phyloP scores from a whole-genome alignment of 2,797 vertebrate species.

The Macrochelys suwanniensis region DNA sequence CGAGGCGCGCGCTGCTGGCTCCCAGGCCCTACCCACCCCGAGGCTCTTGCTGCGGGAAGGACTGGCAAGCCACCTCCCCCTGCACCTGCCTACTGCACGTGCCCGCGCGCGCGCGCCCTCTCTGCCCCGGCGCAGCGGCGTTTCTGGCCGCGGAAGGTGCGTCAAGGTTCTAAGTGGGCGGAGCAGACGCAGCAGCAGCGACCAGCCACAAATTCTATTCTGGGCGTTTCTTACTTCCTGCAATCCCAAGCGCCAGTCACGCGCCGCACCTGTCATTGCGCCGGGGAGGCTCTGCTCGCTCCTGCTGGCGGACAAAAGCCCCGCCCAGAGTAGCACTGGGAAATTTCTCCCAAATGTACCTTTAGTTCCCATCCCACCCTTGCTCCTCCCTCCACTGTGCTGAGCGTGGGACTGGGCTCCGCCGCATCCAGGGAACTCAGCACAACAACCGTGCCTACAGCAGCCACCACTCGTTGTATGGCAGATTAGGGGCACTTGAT shows the following conservation, averaged over 20 bases:
- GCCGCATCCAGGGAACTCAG: too few species aligned
- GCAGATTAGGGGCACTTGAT: neutral
- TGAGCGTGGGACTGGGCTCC: neutral
- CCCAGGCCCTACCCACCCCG: neutral
- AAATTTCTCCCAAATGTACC: too few species aligned
- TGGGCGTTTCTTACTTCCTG: slow-evolving; percentile 54
- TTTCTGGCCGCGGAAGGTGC: slow-evolving; percentile 24
- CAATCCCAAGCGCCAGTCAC: slow-evolving; percentile 37
- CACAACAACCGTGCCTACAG: neutral
- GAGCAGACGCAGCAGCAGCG: neutral
- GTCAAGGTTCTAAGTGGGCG: slow-evolving; percentile 26
- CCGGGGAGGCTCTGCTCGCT: accelerated
- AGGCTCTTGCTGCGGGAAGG: neutral
- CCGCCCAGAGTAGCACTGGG: too few species aligned
- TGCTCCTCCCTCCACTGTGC: neutral
- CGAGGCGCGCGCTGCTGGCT: too few species aligned
- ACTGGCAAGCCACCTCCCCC: neutral
- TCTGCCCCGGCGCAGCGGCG: neutral
- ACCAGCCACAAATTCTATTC: slow-evolving; percentile 12
- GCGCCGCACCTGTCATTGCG: neutral
- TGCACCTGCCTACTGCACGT: slow-evolving; percentile 21
- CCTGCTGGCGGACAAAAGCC: neutral
- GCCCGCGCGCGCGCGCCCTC: neutral
- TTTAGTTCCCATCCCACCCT: neutral
- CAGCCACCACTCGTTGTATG: neutral